Percentiles rank a stretch among this genome's conserved stretches.
These are phyloP conservation scores for Erythrocercus mccallii DNA, from an alignment of 2,113 vertebrate species.

Conservation along the genomic window DNA sequence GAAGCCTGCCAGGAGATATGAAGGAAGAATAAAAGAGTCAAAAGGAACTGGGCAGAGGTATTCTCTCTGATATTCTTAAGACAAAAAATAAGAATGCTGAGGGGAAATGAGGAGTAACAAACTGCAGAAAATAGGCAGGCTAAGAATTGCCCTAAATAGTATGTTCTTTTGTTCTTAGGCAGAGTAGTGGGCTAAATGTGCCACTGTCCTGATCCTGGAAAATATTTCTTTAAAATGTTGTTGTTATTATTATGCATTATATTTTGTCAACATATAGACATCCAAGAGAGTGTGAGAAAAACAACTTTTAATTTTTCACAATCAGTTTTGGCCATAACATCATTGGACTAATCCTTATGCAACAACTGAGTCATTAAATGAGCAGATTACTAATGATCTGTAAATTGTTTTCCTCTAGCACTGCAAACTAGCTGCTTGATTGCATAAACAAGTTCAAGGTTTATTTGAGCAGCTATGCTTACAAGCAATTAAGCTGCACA, in stretches of 20 bases:
- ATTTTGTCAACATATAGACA: not conserved
- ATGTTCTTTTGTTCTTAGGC: not conserved
- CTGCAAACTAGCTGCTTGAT: not conserved
- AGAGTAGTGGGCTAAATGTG: not conserved
- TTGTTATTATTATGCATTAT: not conserved
- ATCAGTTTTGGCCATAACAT: not conserved
- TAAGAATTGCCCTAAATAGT: not conserved
- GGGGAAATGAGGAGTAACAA: not conserved
- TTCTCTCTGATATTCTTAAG: not conserved
- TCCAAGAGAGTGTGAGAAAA: not conserved
- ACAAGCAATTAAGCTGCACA: not conserved
- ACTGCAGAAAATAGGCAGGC: not conserved
- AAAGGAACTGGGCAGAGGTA: not conserved
- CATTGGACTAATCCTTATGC: not conserved
- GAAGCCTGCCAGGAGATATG: not conserved
- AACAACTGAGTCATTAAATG: not conserved
- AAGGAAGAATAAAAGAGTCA: not conserved
- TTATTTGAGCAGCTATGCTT: not conserved
- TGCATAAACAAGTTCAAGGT: not conserved
- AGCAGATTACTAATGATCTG: not conserved
- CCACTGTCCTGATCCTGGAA: not conserved
- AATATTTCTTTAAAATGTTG: not conserved
- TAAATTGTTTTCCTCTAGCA: not conserved
- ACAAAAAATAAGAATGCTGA: not conserved
- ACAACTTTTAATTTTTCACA: not conserved